Evolutionary conservation across 2,797 vertebrate species (phyloP).

Genomic region (Clamator glandarius): DNA sequence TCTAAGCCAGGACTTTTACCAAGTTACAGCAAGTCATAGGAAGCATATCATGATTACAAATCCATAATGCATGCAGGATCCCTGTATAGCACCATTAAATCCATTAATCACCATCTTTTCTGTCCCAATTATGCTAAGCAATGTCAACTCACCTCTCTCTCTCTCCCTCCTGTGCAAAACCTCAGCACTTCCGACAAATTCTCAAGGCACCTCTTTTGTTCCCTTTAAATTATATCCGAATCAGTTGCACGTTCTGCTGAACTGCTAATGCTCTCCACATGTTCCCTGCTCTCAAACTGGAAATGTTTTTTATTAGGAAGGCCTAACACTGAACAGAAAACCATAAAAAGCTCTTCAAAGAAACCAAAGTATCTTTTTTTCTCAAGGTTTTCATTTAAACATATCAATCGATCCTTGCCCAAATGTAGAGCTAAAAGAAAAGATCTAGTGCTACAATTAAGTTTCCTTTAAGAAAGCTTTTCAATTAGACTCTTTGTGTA

Average conservation of each 20-base stretch:
- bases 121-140: constrained; percentile 40
- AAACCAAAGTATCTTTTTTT: background rate
- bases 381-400: background rate
- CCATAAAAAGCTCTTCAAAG: constrained; percentile 28
- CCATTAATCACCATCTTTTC: constrained; percentile 24
- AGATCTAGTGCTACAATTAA: background rate
- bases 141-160: constrained; percentile 31
- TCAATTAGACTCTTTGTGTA: background rate
- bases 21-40: constrained; percentile 16
- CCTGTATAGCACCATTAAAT: background rate
- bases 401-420: background rate
- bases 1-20: constrained; percentile 31
- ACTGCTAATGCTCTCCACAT: constrained; percentile 68
- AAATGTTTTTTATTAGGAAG: constrained; percentile 62
- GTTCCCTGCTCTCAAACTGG: constrained; percentile 23
- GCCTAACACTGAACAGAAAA: constrained; percentile 56
- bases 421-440: background rate
- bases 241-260: constrained; percentile 50
- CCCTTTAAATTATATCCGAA: constrained; percentile 69
- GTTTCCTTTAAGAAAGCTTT: background rate
- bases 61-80: background rate
- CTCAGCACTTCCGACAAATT: constrained; percentile 53
- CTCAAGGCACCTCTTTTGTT: constrained; percentile 65
- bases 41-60: background rate
- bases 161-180: constrained; percentile 32